Base-by-base conservation (phyloP, 2,113 vertebrate species). In the Merops nubicus region DNA sequence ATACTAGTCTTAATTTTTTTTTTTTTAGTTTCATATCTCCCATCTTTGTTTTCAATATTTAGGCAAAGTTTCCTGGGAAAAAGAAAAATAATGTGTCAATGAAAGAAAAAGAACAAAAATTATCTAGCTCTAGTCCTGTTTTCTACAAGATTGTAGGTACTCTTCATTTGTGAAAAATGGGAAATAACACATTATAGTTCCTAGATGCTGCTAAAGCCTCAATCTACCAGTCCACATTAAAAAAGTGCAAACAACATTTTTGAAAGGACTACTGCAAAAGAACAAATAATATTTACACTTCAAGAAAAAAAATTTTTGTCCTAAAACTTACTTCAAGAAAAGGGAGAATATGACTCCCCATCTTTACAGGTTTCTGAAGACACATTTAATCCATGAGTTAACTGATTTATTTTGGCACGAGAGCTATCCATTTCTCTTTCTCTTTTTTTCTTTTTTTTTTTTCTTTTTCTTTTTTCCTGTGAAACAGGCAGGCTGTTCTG, bases 391-490 rank as follows among this genome's bases (percentile, higher is more conserved):
- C 56, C 56, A 81, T 92, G 70, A 97, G 33, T 29, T 91, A 94
- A 92, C 56, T 47, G 62, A 80, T 94, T 95, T 92, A 40, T 68
- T 96, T 96, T 94, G 91, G 62, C 82, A 69, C 68, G 53, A 43
- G 14, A 60, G 9, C 11, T 59, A 22, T 65, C 33, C 13, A 91
- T 88, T 91, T 47, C 13, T 45, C 34, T 75, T 74, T 72, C 3
- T 36, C 3, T 25, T 36, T 47, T 70, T 40, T 28, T 1, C 48
- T 4, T 19, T 3, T 54, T 25, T 34, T 6, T 21, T 12, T 20
- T 42, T 3, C 48, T 25, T 34, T 6, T 21, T 12, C 17, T 42
- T 47, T 65, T 42, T 33, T 12, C 17, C 31, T 28, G 7, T 56
- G 45, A 81, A 88, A 57, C 18, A 75, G 77, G 17, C 13, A 85